These are phyloP conservation scores for Telenomus remus DNA, from an alignment of 1,140 invertebrate species.

Conservation along the genomic window DNA sequence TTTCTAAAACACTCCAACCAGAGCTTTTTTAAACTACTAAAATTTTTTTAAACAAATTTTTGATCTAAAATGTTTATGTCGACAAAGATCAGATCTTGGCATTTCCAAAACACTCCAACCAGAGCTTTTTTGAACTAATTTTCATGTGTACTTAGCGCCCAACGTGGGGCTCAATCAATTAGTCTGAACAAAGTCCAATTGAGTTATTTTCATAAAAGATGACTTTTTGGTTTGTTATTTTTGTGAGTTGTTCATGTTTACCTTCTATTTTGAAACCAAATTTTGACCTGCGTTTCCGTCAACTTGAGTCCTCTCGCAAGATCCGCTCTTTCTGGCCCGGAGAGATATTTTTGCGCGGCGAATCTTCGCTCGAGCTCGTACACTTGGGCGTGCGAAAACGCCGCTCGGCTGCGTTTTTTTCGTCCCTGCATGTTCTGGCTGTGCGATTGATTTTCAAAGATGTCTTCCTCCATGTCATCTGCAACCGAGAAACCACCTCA, in stretches of 20 bases:
- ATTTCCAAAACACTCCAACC: no score
- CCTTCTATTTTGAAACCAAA: conserved; percentile 75
- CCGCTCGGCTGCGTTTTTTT: conserved; percentile 94
- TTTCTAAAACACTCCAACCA: no score
- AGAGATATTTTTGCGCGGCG: conserved; percentile 95
- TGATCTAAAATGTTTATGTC: no score
- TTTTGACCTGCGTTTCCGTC: conserved; percentile 92
- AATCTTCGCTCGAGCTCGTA: conserved; percentile 96
- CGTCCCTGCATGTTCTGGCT: conserved; percentile 75
- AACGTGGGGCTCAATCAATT: no score
- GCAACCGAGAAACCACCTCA: conserved; percentile 56
- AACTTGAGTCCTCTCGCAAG: conserved; percentile 91
- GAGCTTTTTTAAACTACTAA: no score
- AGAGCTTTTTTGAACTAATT: no score
- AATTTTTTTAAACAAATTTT: no score
- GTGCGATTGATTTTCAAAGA: conserved; percentile 70
- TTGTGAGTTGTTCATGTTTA: background rate
- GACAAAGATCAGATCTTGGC: no score
- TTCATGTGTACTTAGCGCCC: no score
- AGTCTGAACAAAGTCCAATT: no score
- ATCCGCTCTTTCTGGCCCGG: conserved; percentile 95
- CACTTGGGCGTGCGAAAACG: conserved; percentile 96
- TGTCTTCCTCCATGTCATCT: conserved; percentile 73
- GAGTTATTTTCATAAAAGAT: no score
- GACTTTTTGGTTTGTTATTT: no score